phyloP scores from a whole-genome alignment of 2,797 vertebrate species.

The Tolypeutes matacus region DNA sequence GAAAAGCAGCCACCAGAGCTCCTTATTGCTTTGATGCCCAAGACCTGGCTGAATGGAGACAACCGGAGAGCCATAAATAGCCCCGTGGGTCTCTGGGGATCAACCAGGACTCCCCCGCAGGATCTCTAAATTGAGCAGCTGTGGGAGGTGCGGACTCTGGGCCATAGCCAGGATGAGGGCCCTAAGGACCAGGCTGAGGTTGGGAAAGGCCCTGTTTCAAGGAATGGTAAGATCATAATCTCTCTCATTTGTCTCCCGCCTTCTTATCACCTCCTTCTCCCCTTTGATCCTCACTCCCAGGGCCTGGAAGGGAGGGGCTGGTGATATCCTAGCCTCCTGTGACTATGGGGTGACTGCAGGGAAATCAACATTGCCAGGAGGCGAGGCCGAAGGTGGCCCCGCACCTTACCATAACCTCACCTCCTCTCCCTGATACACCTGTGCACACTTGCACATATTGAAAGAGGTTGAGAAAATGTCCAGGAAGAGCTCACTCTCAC shows the following conservation, averaged over 20 bases:
- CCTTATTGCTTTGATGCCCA: constrained; percentile 49
- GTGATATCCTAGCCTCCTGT: neutral
- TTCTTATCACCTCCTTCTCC: neutral
- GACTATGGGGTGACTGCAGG: neutral
- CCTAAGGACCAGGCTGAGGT: neutral
- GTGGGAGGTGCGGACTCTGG: constrained; percentile 75
- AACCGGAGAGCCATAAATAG: constrained; percentile 80
- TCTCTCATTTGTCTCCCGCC: neutral
- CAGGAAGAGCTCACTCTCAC: neutral
- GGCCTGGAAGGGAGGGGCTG: neutral
- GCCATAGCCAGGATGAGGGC: constrained; percentile 65
- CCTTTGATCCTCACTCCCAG: neutral
- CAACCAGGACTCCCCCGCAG: constrained; percentile 79
- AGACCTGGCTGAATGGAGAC: constrained; percentile 21
- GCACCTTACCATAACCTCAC: neutral
- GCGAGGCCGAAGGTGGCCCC: neutral
- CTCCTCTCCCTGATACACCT: neutral
- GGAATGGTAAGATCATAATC: neutral
- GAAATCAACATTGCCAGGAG: neutral
- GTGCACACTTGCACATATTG: fast-evolving
- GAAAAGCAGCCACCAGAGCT: neutral
- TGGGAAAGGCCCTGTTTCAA: constrained; percentile 43
- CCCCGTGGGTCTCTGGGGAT: constrained; percentile 73
- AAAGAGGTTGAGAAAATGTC: neutral
- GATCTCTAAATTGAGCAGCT: constrained; percentile 81